phyloP scores from a whole-genome alignment of 2,888 invertebrate genomes.

The Baronia brevicornis region DNA sequence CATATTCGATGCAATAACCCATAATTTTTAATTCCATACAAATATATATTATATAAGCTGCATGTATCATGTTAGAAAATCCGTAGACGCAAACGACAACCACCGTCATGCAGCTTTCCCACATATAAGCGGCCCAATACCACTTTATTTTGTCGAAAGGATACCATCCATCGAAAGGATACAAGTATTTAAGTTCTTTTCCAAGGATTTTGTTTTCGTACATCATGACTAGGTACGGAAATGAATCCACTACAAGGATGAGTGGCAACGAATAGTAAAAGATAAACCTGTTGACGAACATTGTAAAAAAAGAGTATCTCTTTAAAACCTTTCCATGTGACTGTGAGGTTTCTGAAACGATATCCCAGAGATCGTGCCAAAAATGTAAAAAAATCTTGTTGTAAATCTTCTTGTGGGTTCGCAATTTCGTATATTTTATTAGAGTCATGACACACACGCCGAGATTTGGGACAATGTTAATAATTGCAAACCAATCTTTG shows the following conservation, averaged over 20 bases:
- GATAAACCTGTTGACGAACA: constrained; percentile 36
- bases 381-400: constrained; percentile 41
- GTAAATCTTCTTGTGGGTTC: constrained; percentile 35
- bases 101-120: constrained; percentile 53
- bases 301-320: constrained; percentile 31
- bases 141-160: constrained; percentile 55
- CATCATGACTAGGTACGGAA: constrained; percentile 51
- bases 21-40: constrained; percentile 56
- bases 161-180: constrained; percentile 61
- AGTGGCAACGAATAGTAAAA: constrained; percentile 38
- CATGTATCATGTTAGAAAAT: constrained; percentile 44
- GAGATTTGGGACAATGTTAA: constrained; percentile 52
- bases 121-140: constrained; percentile 46
- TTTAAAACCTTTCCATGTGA: constrained; percentile 33
- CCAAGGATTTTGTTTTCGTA: constrained; percentile 35
- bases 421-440: constrained; percentile 43
- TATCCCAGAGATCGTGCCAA: constrained; percentile 37
- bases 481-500: constrained; percentile 43
- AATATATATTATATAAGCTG: constrained; percentile 39
- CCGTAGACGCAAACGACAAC: constrained; percentile 42
- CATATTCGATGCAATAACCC: constrained; percentile 33
- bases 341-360: constrained; percentile 27
- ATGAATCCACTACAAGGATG: constrained; percentile 36
- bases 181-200: constrained; percentile 35
- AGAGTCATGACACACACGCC: constrained; percentile 47